Percentiles rank a stretch among this genome's conserved stretches.
These are phyloP conservation scores for Oeneis ivallda DNA, from an alignment of 2,888 invertebrate genomes.

Conservation along the genomic window DNA sequence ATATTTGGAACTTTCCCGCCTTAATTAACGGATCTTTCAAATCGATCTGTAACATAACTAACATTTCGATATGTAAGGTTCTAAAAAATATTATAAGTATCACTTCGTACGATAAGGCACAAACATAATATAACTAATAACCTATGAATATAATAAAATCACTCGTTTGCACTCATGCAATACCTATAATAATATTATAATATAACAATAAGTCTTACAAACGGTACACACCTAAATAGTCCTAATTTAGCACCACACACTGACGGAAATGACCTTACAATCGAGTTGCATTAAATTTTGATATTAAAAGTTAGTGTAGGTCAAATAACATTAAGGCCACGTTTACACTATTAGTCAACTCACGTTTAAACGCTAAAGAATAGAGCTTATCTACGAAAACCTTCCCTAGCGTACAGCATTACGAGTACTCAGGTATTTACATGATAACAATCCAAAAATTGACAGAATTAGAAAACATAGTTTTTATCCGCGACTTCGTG, in stretches of 20 bases:
- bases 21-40: constrained; percentile 32
- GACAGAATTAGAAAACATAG: too few relatives aligned
- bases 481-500: too few relatives aligned
- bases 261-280: constrained; percentile 37
- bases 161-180: constrained; percentile 53
- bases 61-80: constrained; percentile 30
- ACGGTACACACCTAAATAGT: constrained; percentile 53
- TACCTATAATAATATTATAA: constrained; percentile 40
- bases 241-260: constrained; percentile 43
- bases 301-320: constrained; percentile 28
- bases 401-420: too few relatives aligned
- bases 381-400: too few relatives aligned
- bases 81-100: constrained; percentile 46
- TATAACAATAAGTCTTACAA: constrained; percentile 53
- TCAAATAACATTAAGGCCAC: constrained; percentile 15
- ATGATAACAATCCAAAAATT: too few relatives aligned
- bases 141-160: constrained; percentile 47
- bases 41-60: constrained; percentile 14
- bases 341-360: constrained; percentile 25
- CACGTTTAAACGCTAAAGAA: too few relatives aligned
- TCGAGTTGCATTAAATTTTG: constrained; percentile 35
- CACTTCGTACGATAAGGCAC: constrained; percentile 69
- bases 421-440: too few relatives aligned
- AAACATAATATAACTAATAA: constrained; percentile 47
- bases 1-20: constrained; percentile 44